Evolutionary conservation across 2,888 invertebrate genomes (phyloP).

Genomic region (Synanthedon formicaeformis): DNA sequence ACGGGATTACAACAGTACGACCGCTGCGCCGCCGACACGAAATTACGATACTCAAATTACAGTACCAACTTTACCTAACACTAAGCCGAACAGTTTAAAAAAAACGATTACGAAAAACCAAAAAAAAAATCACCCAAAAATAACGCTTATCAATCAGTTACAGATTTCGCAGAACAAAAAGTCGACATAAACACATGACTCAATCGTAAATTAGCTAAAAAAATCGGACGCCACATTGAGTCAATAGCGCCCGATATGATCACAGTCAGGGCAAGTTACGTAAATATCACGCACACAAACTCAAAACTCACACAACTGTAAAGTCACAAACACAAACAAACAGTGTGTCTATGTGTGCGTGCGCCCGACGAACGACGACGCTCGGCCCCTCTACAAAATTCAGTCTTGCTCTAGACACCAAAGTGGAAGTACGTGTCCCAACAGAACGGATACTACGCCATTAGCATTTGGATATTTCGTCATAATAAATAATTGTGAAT

Average conservation of each 20-base stretch:
- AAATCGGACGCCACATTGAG: constrained; percentile 58
- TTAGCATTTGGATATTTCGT: constrained; percentile 60
- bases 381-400: constrained; percentile 65
- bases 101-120: not conserved
- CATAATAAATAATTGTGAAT: constrained; percentile 58
- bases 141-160: constrained; percentile 7
- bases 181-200: constrained; percentile 55
- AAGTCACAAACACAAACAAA: constrained; percentile 30
- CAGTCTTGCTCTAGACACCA: constrained; percentile 56
- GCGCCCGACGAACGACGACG: constrained; percentile 43
- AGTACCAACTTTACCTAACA: constrained; percentile 1
- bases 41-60: not conserved
- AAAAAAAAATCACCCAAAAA: constrained; percentile 7
- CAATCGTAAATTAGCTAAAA: constrained; percentile 58
- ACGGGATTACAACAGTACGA: constrained; percentile 4
- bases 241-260: constrained; percentile 53
- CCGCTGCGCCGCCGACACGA: constrained; percentile 1
- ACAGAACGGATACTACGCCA: constrained; percentile 36
- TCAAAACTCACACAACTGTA: constrained; percentile 9
- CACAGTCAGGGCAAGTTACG: constrained; percentile 54
- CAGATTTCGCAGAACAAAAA: constrained; percentile 11
- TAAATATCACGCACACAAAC: constrained; percentile 37
- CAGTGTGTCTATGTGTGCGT: constrained; percentile 21
- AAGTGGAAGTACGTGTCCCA: constrained; percentile 43
- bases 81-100: not conserved